These are phyloP conservation scores for Rhipidura dahli DNA, from an alignment of 2,113 vertebrate species.

Conservation along the genomic window DNA sequence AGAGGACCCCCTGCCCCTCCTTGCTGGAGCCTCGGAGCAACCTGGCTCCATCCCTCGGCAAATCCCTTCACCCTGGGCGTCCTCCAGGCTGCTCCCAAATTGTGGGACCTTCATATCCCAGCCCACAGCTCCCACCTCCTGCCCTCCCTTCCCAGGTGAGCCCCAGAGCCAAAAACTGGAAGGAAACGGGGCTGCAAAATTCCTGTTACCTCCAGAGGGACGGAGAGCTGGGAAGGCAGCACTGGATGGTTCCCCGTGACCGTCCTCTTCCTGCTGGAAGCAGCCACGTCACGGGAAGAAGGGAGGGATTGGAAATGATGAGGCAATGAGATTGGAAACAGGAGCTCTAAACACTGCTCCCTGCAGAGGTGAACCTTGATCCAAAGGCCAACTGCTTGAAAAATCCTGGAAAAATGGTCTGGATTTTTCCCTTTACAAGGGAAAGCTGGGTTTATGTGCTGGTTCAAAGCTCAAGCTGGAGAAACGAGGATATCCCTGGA, in stretches of 20 bases:
- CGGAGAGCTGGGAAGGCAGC: fast-evolving
- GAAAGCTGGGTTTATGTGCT: not conserved
- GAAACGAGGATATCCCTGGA: not conserved
- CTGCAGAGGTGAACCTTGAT: not conserved
- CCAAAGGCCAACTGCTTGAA: not conserved
- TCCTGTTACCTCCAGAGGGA: not conserved
- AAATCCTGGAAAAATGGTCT: not conserved
- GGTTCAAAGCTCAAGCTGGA: not conserved
- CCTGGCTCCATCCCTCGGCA: not conserved
- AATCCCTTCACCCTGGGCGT: not conserved
- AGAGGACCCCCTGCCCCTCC: not conserved
- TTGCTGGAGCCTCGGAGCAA: too few species aligned
- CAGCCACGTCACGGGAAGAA: not conserved
- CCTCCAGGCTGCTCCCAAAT: not conserved
- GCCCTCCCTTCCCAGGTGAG: not conserved
- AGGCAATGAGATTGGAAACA: fast-evolving
- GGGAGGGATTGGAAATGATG: not conserved
- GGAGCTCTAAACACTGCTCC: not conserved
- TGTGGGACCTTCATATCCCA: not conserved
- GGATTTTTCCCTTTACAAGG: not conserved
- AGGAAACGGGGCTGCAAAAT: fast-evolving
- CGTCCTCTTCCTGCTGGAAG: not conserved
- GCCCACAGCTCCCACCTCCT: not conserved
- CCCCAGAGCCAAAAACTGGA: not conserved
- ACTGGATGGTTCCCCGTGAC: fast-evolving